A percentile compares a stretch with the other conserved stretches of the same genome.
Evolutionary conservation across 2,113 vertebrate species (phyloP).

Genomic region (Silurus meridionalis): DNA sequence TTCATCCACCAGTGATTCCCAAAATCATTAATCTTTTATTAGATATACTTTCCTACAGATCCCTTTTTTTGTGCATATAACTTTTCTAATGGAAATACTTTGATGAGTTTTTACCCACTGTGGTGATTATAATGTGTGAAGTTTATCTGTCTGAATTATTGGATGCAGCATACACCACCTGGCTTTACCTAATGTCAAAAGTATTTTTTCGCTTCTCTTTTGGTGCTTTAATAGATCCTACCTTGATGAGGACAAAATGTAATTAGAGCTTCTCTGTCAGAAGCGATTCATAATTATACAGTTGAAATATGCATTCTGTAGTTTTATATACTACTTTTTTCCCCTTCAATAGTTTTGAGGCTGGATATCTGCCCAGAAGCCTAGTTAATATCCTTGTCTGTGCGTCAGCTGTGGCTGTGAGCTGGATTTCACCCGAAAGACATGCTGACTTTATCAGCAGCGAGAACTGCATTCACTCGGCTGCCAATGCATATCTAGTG

Average conservation of each 20-base stretch:
- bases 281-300: conserved; percentile 40
- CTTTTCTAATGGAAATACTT: background rate
- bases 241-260: conserved; percentile 21
- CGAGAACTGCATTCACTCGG: conserved; percentile 14
- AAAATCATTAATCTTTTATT: background rate
- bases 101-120: background rate
- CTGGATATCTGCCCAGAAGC: conserved; percentile 47
- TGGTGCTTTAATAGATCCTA: conserved; percentile 17
- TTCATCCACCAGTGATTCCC: background rate
- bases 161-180: background rate
- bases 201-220: background rate
- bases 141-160: background rate
- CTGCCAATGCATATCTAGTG: conserved; percentile 18
- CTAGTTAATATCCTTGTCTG: conserved; percentile 39
- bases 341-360: conserved; percentile 22
- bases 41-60: background rate
- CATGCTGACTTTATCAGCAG: conserved; percentile 35
- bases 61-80: background rate
- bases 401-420: conserved; percentile 17
- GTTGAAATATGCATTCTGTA: conserved; percentile 26
- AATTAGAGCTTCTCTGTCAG: conserved; percentile 41
- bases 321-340: conserved; percentile 20
- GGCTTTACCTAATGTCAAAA: background rate
- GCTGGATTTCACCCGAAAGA: conserved; percentile 37
- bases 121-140: background rate